phyloP scores from a whole-genome alignment of 2,113 vertebrate genomes.

The Patagioenas fasciata region DNA sequence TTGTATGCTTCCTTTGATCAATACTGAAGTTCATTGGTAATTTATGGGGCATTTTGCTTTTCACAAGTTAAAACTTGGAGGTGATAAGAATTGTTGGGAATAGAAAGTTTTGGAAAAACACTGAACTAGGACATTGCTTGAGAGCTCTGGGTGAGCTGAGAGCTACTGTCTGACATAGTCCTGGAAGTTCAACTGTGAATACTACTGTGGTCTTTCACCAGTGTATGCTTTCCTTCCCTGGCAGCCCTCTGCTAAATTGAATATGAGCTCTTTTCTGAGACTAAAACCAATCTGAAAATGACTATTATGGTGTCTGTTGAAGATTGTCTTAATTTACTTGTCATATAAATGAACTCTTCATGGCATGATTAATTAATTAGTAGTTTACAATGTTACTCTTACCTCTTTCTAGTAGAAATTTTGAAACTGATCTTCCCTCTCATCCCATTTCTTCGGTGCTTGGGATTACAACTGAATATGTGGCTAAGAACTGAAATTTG shows the following conservation, averaged over 20 bases:
- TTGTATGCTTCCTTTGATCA: background rate
- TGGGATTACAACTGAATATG: background rate
- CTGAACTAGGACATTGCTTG: background rate
- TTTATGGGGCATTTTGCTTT: background rate
- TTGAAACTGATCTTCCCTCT: background rate
- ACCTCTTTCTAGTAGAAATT: background rate
- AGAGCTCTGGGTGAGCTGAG: background rate
- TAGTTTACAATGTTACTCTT: background rate
- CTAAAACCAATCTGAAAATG: background rate
- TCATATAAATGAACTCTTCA: background rate
- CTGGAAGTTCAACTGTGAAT: background rate
- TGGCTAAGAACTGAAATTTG: background rate
- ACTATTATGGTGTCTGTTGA: background rate
- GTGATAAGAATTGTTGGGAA: background rate
- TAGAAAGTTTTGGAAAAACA: background rate
- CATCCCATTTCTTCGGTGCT: background rate
- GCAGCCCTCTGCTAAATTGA: background rate
- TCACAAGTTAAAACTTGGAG: background rate
- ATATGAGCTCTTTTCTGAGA: background rate
- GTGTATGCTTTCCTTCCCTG: background rate
- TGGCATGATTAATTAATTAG: background rate
- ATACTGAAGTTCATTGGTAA: background rate
- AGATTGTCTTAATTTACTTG: background rate
- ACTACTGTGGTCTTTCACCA: background rate
- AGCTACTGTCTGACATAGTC: background rate